These are phyloP conservation scores for Diachasma alloeum DNA, from an alignment of 1,140 invertebrate species.

Conservation along the genomic window DNA sequence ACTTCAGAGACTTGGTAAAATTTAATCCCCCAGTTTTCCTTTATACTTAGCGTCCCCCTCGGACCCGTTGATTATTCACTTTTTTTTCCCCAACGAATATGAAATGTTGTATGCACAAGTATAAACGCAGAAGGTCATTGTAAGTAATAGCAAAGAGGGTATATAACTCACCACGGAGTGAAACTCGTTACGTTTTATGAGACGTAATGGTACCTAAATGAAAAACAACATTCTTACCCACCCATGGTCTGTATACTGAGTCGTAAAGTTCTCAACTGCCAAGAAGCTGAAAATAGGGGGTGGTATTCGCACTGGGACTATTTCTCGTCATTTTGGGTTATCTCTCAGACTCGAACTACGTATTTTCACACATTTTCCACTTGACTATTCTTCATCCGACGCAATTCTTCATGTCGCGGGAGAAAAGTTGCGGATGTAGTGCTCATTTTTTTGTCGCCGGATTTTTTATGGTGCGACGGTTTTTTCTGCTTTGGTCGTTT, in stretches of 20 bases:
- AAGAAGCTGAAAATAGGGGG: background rate
- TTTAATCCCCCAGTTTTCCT: background rate
- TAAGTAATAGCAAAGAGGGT: background rate
- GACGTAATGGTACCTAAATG: slow-evolving; percentile 5
- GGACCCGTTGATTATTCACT: background rate
- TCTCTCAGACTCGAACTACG: background rate
- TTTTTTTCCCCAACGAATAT: background rate
- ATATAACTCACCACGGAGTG: background rate
- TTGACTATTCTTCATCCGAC: background rate
- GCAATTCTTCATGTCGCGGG: background rate
- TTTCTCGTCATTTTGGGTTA: background rate
- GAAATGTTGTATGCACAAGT: background rate
- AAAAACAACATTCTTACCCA: slow-evolving; percentile 1
- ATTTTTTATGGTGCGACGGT: no score
- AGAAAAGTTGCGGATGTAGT: background rate
- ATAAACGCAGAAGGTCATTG: background rate
- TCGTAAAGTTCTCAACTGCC: background rate
- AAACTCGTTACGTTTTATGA: slow-evolving; percentile 6
- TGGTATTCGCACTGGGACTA: background rate
- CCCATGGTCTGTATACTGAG: background rate
- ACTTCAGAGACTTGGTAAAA: background rate
- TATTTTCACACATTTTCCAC: background rate
- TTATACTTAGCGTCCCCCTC: background rate
- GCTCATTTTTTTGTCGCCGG: background rate
- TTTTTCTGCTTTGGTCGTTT: no score